These are phyloP conservation scores for Coilia nasus DNA, from an alignment of 2,797 vertebrate species.

Conservation along the genomic window DNA sequence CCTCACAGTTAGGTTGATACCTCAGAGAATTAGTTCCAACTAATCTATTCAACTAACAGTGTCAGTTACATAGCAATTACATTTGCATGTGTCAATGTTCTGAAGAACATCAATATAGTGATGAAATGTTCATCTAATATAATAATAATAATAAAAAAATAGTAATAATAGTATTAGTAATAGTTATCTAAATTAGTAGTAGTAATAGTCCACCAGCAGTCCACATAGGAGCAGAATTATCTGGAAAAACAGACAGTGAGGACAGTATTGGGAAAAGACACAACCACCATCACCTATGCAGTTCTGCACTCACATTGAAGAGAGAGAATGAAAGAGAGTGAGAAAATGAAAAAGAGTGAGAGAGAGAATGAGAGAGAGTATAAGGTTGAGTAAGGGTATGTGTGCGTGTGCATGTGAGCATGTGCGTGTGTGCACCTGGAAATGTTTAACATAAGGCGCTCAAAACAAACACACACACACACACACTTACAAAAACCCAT, in stretches of 20 bases:
- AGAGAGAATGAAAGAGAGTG: constrained; percentile 37
- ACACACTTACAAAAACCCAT: not conserved
- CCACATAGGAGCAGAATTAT: not conserved
- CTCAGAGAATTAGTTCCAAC: not conserved
- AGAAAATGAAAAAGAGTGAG: constrained; percentile 15
- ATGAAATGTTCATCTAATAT: no score
- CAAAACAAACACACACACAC: not conserved
- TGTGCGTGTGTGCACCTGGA: not conserved
- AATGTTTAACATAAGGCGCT: not conserved
- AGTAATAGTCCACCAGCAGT: not conserved
- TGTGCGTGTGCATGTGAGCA: no score
- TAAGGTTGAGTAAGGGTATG: not conserved
- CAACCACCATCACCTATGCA: not conserved
- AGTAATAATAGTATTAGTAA: not conserved
- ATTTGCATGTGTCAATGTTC: no score
- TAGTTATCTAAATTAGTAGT: not conserved
- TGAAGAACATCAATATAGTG: no score
- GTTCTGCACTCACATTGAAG: not conserved
- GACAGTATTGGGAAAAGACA: not conserved
- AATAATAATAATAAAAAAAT: not conserved
- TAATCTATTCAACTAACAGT: no score
- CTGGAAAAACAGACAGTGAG: not conserved
- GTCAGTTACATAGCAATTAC: no score
- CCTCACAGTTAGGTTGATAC: not conserved
- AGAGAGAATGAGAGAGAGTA: not conserved